Conservation (phyloP, 2,888 invertebrate genomes). For the Xestia ashworthii region DNA sequence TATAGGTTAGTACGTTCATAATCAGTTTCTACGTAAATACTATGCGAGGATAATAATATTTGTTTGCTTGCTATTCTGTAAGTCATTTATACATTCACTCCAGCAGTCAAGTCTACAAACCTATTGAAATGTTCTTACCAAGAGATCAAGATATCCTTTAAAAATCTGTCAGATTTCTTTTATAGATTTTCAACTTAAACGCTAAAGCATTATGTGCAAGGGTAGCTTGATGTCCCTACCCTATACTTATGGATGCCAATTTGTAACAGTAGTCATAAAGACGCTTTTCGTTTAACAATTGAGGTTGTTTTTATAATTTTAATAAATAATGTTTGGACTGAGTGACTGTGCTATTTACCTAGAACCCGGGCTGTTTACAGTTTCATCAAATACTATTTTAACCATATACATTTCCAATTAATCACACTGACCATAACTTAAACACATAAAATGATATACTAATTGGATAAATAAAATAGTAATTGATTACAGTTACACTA, state of each 20-base stretch:
- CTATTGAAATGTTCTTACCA: conserved; percentile 12
- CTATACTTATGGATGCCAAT: neutral
- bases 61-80: neutral
- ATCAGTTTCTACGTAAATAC: neutral
- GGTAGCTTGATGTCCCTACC: too few species aligned
- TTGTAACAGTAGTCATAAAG: neutral
- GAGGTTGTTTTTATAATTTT: neutral
- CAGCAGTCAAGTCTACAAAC: conserved; percentile 5
- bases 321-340: neutral
- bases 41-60: conserved; percentile 1
- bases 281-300: neutral
- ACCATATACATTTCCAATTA: neutral
- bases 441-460: neutral
- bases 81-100: conserved; percentile 17
- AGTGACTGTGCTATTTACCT: neutral
- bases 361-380: neutral
- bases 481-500: conserved; percentile 7
- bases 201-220: too few species aligned
- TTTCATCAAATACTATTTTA: neutral
- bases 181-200: too few species aligned
- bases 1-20: neutral
- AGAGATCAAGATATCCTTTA: conserved; percentile 29
- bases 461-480: conserved; percentile 5
- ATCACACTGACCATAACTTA: neutral
- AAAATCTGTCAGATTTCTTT: too few species aligned